These are phyloP conservation scores for Dryobotodes eremita DNA, from an alignment of 2,888 invertebrate genomes.

Conservation along the genomic window DNA sequence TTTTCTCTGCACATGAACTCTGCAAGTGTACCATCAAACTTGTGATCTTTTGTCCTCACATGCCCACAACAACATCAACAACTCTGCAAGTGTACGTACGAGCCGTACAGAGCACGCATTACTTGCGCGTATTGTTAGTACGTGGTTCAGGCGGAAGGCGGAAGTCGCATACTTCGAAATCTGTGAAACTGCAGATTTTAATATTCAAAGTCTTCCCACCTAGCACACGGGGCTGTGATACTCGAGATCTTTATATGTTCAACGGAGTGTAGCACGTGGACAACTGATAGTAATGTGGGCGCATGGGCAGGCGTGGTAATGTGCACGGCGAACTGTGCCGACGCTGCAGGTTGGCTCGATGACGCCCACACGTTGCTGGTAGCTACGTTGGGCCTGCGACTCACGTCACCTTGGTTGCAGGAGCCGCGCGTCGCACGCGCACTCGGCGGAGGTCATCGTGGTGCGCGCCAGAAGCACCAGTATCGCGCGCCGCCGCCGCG, in stretches of 20 bases:
- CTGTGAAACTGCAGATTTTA: background rate
- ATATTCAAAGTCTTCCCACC: background rate
- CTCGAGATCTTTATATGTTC: background rate
- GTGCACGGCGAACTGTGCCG: background rate
- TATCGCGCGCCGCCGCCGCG: background rate
- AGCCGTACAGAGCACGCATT: background rate
- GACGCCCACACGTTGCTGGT: background rate
- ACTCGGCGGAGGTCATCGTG: background rate
- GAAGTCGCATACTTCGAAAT: background rate
- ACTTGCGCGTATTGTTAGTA: background rate
- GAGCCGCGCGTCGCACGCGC: constrained; percentile 9
- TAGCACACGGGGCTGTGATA: background rate
- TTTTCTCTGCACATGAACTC: background rate
- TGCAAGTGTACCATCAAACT: background rate
- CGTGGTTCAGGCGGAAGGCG: background rate
- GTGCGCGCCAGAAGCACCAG: constrained; percentile 8
- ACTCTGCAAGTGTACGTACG: background rate
- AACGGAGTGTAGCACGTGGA: background rate
- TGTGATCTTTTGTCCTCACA: background rate
- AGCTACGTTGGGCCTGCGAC: background rate
- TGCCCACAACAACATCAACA: background rate
- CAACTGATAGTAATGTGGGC: background rate
- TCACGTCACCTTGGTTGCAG: constrained; percentile 19
- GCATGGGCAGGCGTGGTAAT: too few species aligned
- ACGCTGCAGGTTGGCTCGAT: background rate